Base-by-base conservation (phyloP, 2,113 vertebrate genomes). In the Stegastes partitus region DNA sequence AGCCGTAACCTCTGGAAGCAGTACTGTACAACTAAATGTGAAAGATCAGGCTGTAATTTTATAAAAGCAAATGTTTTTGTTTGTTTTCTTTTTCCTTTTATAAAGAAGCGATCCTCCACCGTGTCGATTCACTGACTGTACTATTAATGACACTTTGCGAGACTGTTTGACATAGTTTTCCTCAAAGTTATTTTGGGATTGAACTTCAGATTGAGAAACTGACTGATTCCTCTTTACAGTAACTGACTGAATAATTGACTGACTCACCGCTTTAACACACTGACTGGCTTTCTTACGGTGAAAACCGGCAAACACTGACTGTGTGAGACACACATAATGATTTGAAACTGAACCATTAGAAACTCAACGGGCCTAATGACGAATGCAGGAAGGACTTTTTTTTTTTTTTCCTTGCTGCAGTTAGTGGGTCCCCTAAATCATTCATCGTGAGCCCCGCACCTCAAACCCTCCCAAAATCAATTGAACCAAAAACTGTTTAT, bases 401-500 rank as follows among this genome's bases (percentile, higher is more conserved):
- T n/a, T n/a, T n/a, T n/a, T n/a, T n/a, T n/a, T n/a, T n/a, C n/a
- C n/a, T n/a, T 62, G 62, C 67, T 45, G 56, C 55, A 80, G 69
- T 84, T 80, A 74, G 25, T 42, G 42, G 47, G 55, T 34, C 47
- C 51, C 69, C 57, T 73, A 42, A 69, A 77, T 80, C 68, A 78
- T 70, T 82, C 45, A 82, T 16, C 47, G 71, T 64, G 66, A 53
- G 56, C 67, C 72, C 68, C 51, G 16, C 79, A 69, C 70, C 56
- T 39, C 25, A 72, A 76, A 55, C 57, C 65, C 68, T n/a, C 65
- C 59, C 28, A 78, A 85, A 79, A 76, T 77, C 66, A 90, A 86
- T 76, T 79, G 55, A 84, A 82, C 70, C 80, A 79, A 85, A 34
- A 87, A 73, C 70, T 91, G 84, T 92, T 92, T 90, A 90, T 92